Evolutionary conservation across 2,113 vertebrate species (phyloP), one percentile per base, ranked within the genome.

Genomic region (Pangasianodon hypophthalmus): DNA sequence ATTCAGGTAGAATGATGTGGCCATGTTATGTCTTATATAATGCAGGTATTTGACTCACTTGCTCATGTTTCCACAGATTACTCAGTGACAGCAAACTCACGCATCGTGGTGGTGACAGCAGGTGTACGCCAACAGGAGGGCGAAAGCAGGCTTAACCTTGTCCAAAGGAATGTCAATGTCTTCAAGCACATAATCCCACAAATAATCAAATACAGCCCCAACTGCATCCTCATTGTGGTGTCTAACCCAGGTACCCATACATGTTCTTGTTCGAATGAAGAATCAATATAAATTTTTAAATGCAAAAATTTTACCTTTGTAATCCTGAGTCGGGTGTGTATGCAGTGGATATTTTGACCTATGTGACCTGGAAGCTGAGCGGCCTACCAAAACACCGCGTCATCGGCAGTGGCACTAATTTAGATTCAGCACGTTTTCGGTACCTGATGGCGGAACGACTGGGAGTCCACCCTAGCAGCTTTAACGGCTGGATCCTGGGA

Each of bases 351-450:
- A 85, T 94, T 41, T 90, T 95, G 81, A 94, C 92, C n/a, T 95
- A 93, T 5, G 93, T 94, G 84, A 94, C 94, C 79, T 94, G 93
- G 93, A 94, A 93, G 91, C 77, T 95, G 87, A 95, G 94, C 56
- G 92, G 93, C 21, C 90, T 94, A 32, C 93, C 93, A 64, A 88
- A 89, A 41, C 89, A 93, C 44, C 90, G 93, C 6, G 91, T 95
- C 52, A 91, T 94, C 26, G 93, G 94, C 56, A 93, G 89, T 16
- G 93, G 94, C 32, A 95, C 94, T 48, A 94, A 94, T 85, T 91
- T 95, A 91, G 94, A 95, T 85, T 94, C 92, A 0, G 93, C 93
- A n/a, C 91, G 93, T n/a, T 93, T 94, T 80, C 92, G 92, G 48
- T 94, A 90, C 69, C 91, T 94, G 86, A 91, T 93, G 88, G 92